Evolutionary conservation across 2,888 invertebrate genomes (phyloP).

Genomic region (Seira sanloemensis): DNA sequence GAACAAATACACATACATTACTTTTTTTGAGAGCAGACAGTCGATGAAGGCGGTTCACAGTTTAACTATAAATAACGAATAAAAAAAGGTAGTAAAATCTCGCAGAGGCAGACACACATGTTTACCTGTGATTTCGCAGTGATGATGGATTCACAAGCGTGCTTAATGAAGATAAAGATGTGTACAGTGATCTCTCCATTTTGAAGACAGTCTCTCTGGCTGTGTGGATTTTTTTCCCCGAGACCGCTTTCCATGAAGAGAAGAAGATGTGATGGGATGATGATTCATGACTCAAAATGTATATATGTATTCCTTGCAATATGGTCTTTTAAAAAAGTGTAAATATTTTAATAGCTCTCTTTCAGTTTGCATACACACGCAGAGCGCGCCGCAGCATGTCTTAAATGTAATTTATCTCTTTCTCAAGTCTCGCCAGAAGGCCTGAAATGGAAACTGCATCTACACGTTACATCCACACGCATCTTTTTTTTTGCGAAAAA

Average conservation of each 20-base stretch:
- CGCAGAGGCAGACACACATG: neutral
- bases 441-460: neutral
- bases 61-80: neutral
- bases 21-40: neutral
- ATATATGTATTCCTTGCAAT: neutral
- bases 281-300: neutral
- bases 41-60: neutral
- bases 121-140: neutral
- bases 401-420: neutral
- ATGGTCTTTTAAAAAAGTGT: neutral
- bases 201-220: too few relatives aligned
- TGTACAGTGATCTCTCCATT: neutral
- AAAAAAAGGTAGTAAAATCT: neutral
- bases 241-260: neutral
- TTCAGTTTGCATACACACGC: neutral
- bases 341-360: neutral
- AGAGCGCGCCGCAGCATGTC: neutral
- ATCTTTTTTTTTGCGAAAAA: neutral
- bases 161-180: neutral
- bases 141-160: neutral
- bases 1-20: too few relatives aligned
- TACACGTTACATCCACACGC: neutral
- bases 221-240: neutral
- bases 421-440: neutral
- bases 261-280: neutral